Percentiles rank a stretch among this genome's conserved stretches.
Conservation (phyloP, 2,113 vertebrate genomes). For the Sturnira hondurensis region DNA sequence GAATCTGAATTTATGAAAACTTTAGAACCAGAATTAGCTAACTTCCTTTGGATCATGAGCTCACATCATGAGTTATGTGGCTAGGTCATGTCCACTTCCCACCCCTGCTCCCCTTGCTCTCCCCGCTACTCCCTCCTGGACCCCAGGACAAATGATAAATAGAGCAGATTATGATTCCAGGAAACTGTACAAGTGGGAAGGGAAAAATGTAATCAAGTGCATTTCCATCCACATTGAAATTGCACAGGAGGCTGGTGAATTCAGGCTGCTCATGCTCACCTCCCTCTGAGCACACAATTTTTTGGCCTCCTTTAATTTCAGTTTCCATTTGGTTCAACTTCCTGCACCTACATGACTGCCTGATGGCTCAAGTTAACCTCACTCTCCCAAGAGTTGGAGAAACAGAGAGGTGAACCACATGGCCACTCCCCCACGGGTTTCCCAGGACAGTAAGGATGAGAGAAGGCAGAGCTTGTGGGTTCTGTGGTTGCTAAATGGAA, state of each 20-base stretch:
- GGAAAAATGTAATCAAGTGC: neutral
- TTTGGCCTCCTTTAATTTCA: neutral
- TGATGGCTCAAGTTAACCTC: neutral
- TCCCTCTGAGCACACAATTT: neutral
- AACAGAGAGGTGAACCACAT: neutral
- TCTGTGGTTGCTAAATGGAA: neutral
- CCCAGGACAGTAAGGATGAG: neutral
- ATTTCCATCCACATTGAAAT: neutral
- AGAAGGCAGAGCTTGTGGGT: neutral
- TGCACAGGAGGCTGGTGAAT: neutral
- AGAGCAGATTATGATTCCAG: neutral
- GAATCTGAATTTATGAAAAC: neutral
- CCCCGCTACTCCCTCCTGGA: neutral
- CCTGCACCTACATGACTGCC: neutral
- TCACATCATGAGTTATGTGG: neutral
- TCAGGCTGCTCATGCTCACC: neutral
- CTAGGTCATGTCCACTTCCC: neutral
- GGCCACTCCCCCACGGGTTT: neutral
- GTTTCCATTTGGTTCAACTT: neutral
- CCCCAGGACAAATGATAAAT: neutral
- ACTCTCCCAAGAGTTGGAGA: neutral
- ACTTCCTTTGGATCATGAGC: neutral
- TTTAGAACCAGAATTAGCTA: neutral
- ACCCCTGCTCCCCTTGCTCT: neutral
- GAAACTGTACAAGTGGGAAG: neutral